Base-by-base conservation (phyloP, 2,113 vertebrate species). In the Epinephelus lanceolatus region DNA sequence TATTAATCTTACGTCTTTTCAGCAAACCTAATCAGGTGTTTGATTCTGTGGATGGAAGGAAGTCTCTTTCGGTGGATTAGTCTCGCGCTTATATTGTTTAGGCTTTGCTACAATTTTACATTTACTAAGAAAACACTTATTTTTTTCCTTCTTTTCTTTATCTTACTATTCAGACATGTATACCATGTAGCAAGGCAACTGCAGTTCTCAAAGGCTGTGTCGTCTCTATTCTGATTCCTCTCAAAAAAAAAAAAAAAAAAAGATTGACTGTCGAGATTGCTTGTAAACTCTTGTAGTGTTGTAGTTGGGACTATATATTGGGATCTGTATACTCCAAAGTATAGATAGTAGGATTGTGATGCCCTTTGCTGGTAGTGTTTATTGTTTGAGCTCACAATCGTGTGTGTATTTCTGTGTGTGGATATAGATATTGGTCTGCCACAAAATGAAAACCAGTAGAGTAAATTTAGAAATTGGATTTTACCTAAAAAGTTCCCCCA, bases 11-110 rank as follows among this genome's bases (percentile, higher is more conserved):
- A 21, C 33, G 52, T 76, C 30, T 95, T 94, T 94, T 80, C 92
- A 94, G 94, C 89, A 88, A 89, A 97, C 93, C 95, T 93, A 95
- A 94, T 96, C 95, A 96, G 96, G 93, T 97, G 89, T 96, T 94
- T 96, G 93, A 96, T 90, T 96, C 97, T 99, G 97, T 99, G 97
- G 97, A 98, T 99, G 96, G 97, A 97, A 97, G 95, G 95, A 96
- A 94, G 90, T 96, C 92, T 94, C 84, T 89, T 84, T 57, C 1
- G 71, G 73, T 81, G 85, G 83, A 91, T 93, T 88, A 72, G 55
- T 72, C 55, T 85, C 63, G 15, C 60, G 56, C 84, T 92, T 75
- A 66, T 84, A 84, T 90, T 83, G 57, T 90, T 83, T 91, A 85
- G 83, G 88, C 92, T 91, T 91, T 86, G 92, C 91, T 93, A 91